Base-by-base conservation (phyloP, 2,888 invertebrate species). In the Megaustenia siamemsis region DNA sequence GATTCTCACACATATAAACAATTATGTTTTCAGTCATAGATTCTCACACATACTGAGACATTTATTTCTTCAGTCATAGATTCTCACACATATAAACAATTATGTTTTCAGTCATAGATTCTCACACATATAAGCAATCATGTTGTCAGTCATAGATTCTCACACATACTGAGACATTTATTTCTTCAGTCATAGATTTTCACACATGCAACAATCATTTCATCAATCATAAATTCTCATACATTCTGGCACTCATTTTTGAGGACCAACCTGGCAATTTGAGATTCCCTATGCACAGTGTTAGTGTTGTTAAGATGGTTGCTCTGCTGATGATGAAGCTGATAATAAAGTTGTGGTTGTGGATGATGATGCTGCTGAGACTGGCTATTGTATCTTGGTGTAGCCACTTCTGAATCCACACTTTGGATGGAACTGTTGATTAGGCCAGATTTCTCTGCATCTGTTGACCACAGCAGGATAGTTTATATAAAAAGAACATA, bases 401-500 rank as follows among this genome's bases (percentile, higher is more conserved):
- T 85, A 43, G 63, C 84, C 15, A 86, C 84, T n/a, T 84, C 86
- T 35, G 83, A 82, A 53, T 86, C 86, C 68, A 87, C 38, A 82
- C 87, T 87, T 73, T 88, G 88, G n/a, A 86, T 49, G 0, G 88
- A 88, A 73, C 77, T 85, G 28, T 35, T 60, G 53, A 87, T 77
- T 15, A 86, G 78, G 24, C 86, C 88, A 21, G 79, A 77, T 40
- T 87, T 87, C 45, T 88, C 88, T 73, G 81, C 83, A 63, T 83
- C 86, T 88, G 86, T 21, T 40, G 24, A 21, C 10, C 12, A 49
- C 49, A 49, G 18, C 18, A 18, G 49, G 18, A 18, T 12, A 18
- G 18, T 49, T 12, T 49, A 18, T 10, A 49, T 49, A 49, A 10
- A 49, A 49, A 12, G 18, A 49, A 49, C 12, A 49, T 12, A 49